phyloP scores from a whole-genome alignment of 2,888 invertebrate species.

The Drosophila nr. medialis region DNA sequence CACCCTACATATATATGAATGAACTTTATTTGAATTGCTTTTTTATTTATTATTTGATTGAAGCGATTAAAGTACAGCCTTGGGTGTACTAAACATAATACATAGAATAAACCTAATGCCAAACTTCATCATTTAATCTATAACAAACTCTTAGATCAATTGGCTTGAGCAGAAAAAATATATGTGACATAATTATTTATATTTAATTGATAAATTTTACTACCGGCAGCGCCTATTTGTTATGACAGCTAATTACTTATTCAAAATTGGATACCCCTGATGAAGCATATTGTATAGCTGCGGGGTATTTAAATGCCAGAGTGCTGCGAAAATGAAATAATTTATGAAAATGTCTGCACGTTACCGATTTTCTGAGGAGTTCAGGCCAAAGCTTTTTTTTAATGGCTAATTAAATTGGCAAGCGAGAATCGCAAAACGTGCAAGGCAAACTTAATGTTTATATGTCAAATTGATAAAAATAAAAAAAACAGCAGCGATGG shows the following conservation, averaged over 20 bases:
- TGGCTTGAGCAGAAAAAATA: not conserved
- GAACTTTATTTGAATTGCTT: not conserved
- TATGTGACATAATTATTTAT: not conserved
- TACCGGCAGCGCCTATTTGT: not conserved
- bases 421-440: conserved; percentile 32
- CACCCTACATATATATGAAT: not conserved
- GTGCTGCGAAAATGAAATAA: conserved; percentile 35
- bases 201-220: not conserved
- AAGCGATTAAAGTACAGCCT: not conserved
- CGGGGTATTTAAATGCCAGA: conserved; percentile 37
- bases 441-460: conserved; percentile 38
- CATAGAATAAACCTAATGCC: not conserved
- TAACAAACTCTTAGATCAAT: not conserved
- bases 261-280: not conserved
- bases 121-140: not conserved
- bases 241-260: not conserved
- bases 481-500: conserved; percentile 57
- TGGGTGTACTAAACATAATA: not conserved
- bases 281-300: not conserved
- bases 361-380: conserved; percentile 43
- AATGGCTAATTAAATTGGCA: conserved; percentile 76
- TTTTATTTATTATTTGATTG: not conserved
- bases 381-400: conserved; percentile 41
- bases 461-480: conserved; percentile 52
- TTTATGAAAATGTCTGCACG: conserved; percentile 62